phyloP scores from a whole-genome alignment of 2,888 invertebrate species.

The Allacma fusca region DNA sequence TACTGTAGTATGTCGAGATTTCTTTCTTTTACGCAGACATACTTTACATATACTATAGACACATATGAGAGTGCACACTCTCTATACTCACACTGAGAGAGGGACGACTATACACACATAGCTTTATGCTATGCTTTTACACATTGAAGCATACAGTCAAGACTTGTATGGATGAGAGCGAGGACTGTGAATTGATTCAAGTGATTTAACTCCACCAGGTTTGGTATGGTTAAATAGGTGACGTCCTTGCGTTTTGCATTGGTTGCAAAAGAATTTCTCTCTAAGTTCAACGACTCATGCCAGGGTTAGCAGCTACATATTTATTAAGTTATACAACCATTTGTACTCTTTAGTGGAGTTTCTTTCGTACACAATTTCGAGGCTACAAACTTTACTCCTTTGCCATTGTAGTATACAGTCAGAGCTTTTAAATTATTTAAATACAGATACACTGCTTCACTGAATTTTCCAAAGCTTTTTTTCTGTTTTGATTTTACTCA shows the following conservation, averaged over 20 bases:
- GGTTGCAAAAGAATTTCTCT: slow-evolving; percentile 56
- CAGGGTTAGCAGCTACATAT: slow-evolving; percentile 39
- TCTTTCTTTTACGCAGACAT: no score
- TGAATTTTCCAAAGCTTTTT: not conserved
- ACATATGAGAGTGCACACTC: no score
- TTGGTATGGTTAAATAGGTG: slow-evolving; percentile 53
- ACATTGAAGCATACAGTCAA: no score
- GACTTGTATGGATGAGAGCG: slow-evolving; percentile 11
- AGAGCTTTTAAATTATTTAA: not conserved
- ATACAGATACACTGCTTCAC: not conserved
- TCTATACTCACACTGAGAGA: no score
- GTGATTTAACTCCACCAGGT: slow-evolving; percentile 35
- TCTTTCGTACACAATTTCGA: not conserved
- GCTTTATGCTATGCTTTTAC: no score
- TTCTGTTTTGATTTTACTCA: no score
- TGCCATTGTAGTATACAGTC: not conserved
- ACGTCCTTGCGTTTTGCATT: slow-evolving; percentile 60
- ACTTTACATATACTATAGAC: no score
- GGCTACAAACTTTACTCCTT: not conserved
- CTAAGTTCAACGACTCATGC: slow-evolving; percentile 56
- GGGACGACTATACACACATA: no score
- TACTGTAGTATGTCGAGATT: no score
- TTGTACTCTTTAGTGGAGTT: not conserved
- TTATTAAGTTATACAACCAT: not conserved
- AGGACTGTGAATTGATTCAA: slow-evolving; percentile 37